Percentiles rank a stretch among this genome's conserved stretches.
Conservation (phyloP, 2,113 vertebrate genomes). For the Cryptotis parvus region DNA sequence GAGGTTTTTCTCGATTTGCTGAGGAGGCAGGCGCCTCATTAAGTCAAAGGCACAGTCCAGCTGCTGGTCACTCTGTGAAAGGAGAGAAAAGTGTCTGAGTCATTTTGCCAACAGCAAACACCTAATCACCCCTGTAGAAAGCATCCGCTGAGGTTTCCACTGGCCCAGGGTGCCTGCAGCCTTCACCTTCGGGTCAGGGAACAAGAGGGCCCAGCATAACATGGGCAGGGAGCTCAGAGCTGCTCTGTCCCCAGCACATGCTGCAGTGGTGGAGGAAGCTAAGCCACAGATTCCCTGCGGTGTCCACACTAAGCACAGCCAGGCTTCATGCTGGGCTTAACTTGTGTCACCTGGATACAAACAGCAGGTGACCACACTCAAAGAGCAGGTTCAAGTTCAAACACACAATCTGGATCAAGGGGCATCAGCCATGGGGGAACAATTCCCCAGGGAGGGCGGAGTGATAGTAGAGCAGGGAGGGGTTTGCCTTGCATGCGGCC, state of each 20-base stretch:
- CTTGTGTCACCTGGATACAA: neutral
- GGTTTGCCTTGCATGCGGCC: no score
- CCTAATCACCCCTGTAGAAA: neutral
- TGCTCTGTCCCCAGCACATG: no score
- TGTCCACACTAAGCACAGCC: neutral
- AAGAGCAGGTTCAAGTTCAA: neutral
- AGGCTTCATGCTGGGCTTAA: neutral
- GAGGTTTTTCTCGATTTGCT: slow-evolving; percentile 99
- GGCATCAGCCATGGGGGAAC: no score
- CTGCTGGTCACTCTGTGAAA: slow-evolving; percentile 95
- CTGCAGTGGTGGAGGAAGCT: neutral
- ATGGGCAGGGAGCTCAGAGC: neutral
- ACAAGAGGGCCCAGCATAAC: neutral
- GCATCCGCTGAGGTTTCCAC: neutral
- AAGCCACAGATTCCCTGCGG: neutral
- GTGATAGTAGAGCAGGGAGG: no score
- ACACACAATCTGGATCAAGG: accelerated
- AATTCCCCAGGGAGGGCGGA: neutral
- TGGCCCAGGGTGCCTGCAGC: neutral
- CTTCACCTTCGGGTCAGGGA: neutral
- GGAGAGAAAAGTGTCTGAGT: neutral
- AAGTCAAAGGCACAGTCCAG: slow-evolving; percentile 99
- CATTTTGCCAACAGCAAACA: accelerated
- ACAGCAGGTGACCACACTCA: neutral
- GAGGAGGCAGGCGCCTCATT: slow-evolving; percentile 99